A percentile compares a stretch with the other conserved stretches of the same genome.
These are phyloP conservation scores for Myrmecophaga tridactyla DNA, from an alignment of 2,113 vertebrate species.

Conservation along the genomic window DNA sequence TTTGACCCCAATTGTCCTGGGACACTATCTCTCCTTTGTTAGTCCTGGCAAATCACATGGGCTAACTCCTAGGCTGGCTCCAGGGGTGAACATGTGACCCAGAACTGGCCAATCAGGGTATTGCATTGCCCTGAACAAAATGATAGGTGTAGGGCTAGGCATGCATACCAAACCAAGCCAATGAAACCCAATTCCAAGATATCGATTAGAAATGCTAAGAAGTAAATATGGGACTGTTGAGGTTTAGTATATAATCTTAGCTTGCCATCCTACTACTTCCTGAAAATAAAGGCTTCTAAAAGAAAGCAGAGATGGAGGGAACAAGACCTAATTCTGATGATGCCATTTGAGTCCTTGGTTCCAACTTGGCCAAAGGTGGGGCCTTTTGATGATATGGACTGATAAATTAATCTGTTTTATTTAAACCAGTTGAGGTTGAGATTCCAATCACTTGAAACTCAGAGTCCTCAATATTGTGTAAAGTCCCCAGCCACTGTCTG, in stretches of 20 bases:
- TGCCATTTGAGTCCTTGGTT: background rate
- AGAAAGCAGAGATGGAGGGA: background rate
- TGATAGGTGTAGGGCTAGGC: background rate
- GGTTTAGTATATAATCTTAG: fast-evolving
- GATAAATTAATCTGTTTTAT: background rate
- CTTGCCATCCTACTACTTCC: background rate
- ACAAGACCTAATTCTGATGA: background rate
- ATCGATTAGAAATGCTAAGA: background rate
- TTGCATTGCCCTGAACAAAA: no score
- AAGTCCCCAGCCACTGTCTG: no score
- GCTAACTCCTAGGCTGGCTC: background rate
- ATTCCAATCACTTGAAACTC: background rate
- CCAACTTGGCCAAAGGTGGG: background rate
- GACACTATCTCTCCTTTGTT: background rate
- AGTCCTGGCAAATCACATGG: fast-evolving
- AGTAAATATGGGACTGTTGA: background rate
- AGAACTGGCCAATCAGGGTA: background rate
- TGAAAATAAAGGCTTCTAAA: background rate
- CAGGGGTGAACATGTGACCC: background rate
- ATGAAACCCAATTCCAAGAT: no score
- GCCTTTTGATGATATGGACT: background rate
- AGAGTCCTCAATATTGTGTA: background rate
- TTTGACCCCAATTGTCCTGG: background rate
- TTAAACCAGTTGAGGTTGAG: background rate
- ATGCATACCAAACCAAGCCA: fast-evolving